Percentiles rank a stretch among this genome's conserved stretches.
These are phyloP conservation scores for Agelas oroides DNA, from an alignment of 37 sponge, comb jelly and placozoan species.

Conservation along the genomic window DNA sequence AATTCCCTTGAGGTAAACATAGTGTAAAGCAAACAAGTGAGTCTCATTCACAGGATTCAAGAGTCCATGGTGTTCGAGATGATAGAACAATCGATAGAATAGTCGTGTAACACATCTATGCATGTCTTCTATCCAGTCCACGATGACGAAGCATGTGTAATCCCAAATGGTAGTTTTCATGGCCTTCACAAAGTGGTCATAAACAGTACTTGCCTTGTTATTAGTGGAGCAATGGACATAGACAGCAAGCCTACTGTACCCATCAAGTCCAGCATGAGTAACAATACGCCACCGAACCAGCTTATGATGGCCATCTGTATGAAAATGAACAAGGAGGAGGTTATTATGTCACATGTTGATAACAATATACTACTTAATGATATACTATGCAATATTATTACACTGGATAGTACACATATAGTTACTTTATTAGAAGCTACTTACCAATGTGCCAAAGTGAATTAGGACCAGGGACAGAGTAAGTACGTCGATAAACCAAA, in stretches of 20 bases:
- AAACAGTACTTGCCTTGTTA: constrained; percentile 68
- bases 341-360: neutral
- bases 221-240: constrained; percentile 53
- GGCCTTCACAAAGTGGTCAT: constrained; percentile 47
- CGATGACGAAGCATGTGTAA: constrained; percentile 50
- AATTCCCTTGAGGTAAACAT: too few relatives aligned
- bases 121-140: constrained; percentile 36
- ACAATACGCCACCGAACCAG: constrained; percentile 76
- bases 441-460: constrained; percentile 77
- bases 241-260: constrained; percentile 60
- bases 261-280: constrained; percentile 68
- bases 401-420: too few relatives aligned
- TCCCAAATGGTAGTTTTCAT: constrained; percentile 30
- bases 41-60: constrained; percentile 54
- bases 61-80: constrained; percentile 33
- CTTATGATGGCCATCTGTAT: constrained; percentile 68
- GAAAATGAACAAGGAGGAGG: neutral
- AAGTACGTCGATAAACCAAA: constrained; percentile 14
- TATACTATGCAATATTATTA: too few relatives aligned
- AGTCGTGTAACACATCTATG: constrained; percentile 27
- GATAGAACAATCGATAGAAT: constrained; percentile 53
- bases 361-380: too few relatives aligned
- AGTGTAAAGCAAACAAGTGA: too few relatives aligned
- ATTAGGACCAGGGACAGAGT: constrained; percentile 63
- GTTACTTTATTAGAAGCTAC: too few relatives aligned